phyloP scores from a whole-genome alignment of 2,888 invertebrate species.

The Conchocele bisecta region DNA sequence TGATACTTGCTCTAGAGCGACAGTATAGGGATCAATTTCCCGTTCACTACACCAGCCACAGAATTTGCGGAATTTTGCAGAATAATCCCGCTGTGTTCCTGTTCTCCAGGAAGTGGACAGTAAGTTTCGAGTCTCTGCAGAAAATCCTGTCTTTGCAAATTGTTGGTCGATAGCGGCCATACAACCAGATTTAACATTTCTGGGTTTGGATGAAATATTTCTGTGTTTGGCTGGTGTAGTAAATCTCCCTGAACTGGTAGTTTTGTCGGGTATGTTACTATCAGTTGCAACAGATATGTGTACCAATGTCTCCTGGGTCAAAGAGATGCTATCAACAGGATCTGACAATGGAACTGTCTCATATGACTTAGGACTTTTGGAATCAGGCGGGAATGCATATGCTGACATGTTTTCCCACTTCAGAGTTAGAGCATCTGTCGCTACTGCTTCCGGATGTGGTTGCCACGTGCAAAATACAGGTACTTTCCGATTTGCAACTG shows the following conservation, averaged over 20 bases:
- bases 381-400: slow-evolving; percentile 48
- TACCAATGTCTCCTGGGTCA: too few relatives aligned
- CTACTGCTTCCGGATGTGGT: slow-evolving; percentile 16
- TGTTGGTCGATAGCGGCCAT: too few relatives aligned
- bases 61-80: slow-evolving; percentile 18
- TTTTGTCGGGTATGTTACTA: too few relatives aligned
- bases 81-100: slow-evolving; percentile 16
- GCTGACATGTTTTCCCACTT: slow-evolving; percentile 36
- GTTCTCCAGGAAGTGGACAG: slow-evolving; percentile 21
- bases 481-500: slow-evolving; percentile 14
- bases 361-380: slow-evolving; percentile 45
- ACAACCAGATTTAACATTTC: too few relatives aligned
- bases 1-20: slow-evolving; percentile 22
- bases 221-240: too few relatives aligned
- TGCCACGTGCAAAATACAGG: slow-evolving; percentile 33
- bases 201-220: too few relatives aligned
- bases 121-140: slow-evolving; percentile 18
- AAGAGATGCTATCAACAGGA: too few relatives aligned
- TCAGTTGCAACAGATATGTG: too few relatives aligned
- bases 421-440: slow-evolving; percentile 46
- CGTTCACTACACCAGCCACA: slow-evolving; percentile 4
- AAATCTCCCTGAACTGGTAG: too few relatives aligned
- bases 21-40: too few relatives aligned
- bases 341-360: too few relatives aligned
- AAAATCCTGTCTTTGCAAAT: too few relatives aligned